phyloP scores from a whole-genome alignment of 2,888 invertebrate species.

The Nineta flava region DNA sequence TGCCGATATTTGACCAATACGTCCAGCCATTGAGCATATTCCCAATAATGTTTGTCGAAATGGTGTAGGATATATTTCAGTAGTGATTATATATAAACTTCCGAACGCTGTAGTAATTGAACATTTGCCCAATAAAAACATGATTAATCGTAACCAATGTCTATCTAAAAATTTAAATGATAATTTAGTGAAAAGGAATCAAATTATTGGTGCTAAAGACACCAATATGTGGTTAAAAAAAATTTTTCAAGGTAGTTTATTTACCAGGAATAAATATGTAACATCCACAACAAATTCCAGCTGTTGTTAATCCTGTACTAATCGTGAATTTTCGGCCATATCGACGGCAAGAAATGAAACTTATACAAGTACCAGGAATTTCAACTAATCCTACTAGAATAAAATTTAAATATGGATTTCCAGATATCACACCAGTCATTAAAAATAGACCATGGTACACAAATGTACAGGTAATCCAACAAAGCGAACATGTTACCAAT shows the following conservation, averaged over 20 bases:
- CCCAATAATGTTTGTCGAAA: constrained; percentile 45
- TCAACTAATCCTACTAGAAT: constrained; percentile 50
- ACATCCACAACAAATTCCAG: constrained; percentile 39
- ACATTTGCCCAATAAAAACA: constrained; percentile 45
- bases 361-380: constrained; percentile 53
- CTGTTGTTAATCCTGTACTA: constrained; percentile 41
- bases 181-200: too few species aligned
- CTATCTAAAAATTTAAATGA: neutral
- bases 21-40: constrained; percentile 46
- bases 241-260: too few species aligned
- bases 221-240: too few species aligned
- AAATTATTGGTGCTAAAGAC: too few species aligned
- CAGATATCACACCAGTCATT: constrained; percentile 57
- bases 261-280: constrained; percentile 38
- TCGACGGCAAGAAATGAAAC: constrained; percentile 44
- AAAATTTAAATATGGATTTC: constrained; percentile 63
- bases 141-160: constrained; percentile 23
- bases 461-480: constrained; percentile 65
- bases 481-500: constrained; percentile 50
- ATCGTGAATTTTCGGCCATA: constrained; percentile 47
- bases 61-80: constrained; percentile 51
- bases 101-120: constrained; percentile 48
- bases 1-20: constrained; percentile 46
- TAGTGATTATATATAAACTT: constrained; percentile 46
- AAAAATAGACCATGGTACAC: constrained; percentile 68